Conservation (phyloP, 2,888 invertebrate genomes). For the Chirona hameri region DNA sequence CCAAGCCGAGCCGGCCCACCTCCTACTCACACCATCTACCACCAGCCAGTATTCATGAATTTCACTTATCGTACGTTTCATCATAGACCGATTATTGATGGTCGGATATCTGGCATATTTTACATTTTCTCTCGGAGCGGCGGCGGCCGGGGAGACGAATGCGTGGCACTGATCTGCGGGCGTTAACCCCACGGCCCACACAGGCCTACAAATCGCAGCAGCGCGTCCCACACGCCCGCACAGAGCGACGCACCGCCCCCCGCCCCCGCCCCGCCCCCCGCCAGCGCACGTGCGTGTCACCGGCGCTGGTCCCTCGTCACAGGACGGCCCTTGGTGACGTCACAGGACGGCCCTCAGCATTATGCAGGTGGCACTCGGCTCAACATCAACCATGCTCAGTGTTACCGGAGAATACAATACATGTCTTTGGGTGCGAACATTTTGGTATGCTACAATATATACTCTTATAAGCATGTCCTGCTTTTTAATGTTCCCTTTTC, state of each 20-base stretch:
- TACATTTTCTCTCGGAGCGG: neutral
- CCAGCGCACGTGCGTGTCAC: no score
- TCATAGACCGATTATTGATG: neutral
- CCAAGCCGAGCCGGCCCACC: neutral
- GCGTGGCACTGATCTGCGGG: neutral
- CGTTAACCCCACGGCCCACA: neutral
- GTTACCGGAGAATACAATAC: no score
- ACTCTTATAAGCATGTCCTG: no score
- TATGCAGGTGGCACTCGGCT: no score
- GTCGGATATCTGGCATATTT: neutral
- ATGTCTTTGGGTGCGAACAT: no score
- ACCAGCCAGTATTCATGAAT: neutral
- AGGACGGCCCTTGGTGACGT: no score
- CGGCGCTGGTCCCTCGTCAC: no score
- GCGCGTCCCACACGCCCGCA: neutral
- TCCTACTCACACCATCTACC: neutral
- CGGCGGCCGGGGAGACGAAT: neutral
- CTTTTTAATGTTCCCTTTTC: no score
- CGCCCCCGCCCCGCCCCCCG: no score
- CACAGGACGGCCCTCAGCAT: no score
- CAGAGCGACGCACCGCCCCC: neutral
- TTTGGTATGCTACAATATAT: no score
- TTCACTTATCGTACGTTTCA: slow-evolving; percentile 1
- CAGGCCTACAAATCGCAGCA: neutral
- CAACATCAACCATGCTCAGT: no score